Base-by-base conservation (phyloP, 1,140 invertebrate genomes). In the Panagrolaimus sp. region DNA sequence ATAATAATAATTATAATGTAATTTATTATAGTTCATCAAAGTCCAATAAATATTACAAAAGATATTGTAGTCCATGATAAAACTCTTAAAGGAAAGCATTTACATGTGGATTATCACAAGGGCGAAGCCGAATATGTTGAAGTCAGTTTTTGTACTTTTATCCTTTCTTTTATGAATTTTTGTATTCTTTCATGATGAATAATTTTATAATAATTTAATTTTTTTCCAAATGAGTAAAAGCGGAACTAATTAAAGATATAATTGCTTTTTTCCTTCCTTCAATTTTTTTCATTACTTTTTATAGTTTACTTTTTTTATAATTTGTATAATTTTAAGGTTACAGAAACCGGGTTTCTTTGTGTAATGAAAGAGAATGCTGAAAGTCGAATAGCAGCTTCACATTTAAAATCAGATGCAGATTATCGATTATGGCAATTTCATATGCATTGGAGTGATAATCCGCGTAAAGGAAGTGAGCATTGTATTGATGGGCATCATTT, bases 371-470 rank as follows among this genome's bases (percentile, higher is more conserved):
- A 57, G 11, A 27, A 27, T 2, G 51, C 51, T 20, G 51, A 57
- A 20, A 57, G 51, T 27, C 27, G 51, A 20, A 57, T 57, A 20
- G 27, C 27, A 5, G 51, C 51, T 57, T 57, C 51, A 1, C 51
- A 57, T 27, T 57, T 57, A 57, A 57, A 57, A 20, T 13, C 11
- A 11, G 31, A 38, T 38, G 86, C 86, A 3, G 87, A 86, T 68
- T 93, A 92, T 78, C 83, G 88, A 43, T 91, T 93, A 73, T 87
- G 87, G 27, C 91, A 93, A 78, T 83, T 91, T 46, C 91, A 92
- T 83, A 89, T 92, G 68, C 91, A 92, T 79, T 92, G 91, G 90
- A 92, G 92, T 0, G 87, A 88, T 48, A 89, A 91, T 68, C 89
- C 91, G 74, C 86, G 86, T 0, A 82, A 88, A 53, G 92, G 92